A percentile compares a stretch with the other conserved stretches of the same genome.
Conservation (phyloP, 1,140 invertebrate genomes). For the Argopecten irradians region DNA sequence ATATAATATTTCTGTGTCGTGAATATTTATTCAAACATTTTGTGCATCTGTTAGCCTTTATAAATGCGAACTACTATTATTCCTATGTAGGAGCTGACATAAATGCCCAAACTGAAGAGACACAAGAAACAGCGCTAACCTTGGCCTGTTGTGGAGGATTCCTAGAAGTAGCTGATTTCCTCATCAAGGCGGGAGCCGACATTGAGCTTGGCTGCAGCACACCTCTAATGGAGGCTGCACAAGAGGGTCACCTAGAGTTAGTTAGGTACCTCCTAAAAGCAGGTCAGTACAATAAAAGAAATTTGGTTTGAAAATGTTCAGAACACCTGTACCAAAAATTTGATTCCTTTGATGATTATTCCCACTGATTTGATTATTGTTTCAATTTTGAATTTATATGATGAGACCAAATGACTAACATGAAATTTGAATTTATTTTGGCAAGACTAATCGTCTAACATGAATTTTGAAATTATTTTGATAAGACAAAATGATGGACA, state of each 20-base stretch:
- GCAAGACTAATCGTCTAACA: too few relatives aligned
- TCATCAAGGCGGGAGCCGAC: constrained; percentile 96
- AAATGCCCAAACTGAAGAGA: constrained; percentile 98
- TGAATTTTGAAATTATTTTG: too few relatives aligned
- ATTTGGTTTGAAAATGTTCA: too few relatives aligned
- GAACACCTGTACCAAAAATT: too few relatives aligned
- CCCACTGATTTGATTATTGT: too few relatives aligned
- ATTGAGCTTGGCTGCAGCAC: constrained; percentile 97
- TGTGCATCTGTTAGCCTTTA: constrained; percentile 10
- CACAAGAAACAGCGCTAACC: constrained; percentile 97
- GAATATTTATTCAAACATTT: not conserved
- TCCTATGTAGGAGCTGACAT: constrained; percentile 89
- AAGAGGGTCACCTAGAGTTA: constrained; percentile 96
- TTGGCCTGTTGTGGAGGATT: constrained; percentile 98
- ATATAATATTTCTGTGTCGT: too few relatives aligned
- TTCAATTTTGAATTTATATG: too few relatives aligned
- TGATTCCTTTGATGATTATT: too few relatives aligned
- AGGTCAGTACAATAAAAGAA: constrained; percentile 62
- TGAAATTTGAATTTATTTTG: too few relatives aligned
- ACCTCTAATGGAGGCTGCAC: constrained; percentile 98
- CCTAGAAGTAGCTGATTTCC: constrained; percentile 96
- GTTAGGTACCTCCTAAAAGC: constrained; percentile 81
- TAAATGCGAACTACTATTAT: not conserved
- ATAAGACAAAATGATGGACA: too few relatives aligned
- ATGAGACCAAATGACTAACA: too few relatives aligned